Conservation (phyloP, 2,113 vertebrate genomes). For the Bufo gargarizans region DNA sequence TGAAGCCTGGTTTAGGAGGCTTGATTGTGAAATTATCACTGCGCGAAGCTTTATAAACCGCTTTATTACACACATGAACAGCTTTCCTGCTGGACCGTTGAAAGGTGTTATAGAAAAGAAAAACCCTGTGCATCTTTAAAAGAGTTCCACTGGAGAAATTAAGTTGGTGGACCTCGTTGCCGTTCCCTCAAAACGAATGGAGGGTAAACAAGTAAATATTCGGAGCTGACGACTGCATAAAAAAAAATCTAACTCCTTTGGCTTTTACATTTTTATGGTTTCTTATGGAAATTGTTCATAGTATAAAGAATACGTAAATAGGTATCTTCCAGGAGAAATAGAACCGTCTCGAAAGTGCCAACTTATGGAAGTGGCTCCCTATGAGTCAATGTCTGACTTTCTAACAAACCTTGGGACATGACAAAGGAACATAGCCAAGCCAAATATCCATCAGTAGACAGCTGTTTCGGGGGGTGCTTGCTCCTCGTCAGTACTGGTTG, state of each 20-base stretch:
- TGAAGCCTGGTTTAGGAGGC: background rate
- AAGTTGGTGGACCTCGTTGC: background rate
- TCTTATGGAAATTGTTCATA: background rate
- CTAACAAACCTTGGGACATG: no score
- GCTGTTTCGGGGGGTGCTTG: no score
- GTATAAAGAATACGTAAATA: background rate
- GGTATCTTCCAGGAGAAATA: no score
- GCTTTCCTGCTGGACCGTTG: constrained; percentile 29
- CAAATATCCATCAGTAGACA: no score
- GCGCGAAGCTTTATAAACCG: constrained; percentile 1
- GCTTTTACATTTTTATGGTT: background rate
- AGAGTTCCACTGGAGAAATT: constrained; percentile 15
- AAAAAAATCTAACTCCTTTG: background rate
- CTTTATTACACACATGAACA: constrained; percentile 45
- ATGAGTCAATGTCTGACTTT: no score
- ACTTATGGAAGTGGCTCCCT: no score
- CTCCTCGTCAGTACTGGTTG: no score
- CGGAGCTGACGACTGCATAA: background rate
- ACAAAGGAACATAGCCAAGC: no score
- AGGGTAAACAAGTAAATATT: background rate
- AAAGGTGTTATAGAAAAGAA: constrained; percentile 36
- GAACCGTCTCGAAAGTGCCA: no score
- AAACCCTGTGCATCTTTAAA: constrained; percentile 7
- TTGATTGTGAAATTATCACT: constrained; percentile 34
- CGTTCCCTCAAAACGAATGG: background rate